Percentiles rank a stretch among this genome's conserved stretches.
phyloP scores from a whole-genome alignment of 64 coral and sea anemone genomes.

The Cladopsammia gracilis region DNA sequence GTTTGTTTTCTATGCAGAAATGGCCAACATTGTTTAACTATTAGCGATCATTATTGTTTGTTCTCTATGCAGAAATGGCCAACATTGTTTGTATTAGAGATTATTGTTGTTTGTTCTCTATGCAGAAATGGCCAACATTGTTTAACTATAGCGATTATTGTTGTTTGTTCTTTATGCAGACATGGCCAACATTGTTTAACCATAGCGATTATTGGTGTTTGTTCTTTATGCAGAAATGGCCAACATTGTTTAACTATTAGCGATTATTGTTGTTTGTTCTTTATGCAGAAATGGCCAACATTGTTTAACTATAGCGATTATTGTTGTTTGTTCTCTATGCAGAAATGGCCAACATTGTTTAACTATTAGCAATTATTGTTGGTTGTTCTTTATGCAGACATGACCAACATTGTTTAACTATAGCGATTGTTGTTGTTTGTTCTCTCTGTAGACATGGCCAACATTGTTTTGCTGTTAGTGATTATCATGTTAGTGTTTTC shows the following conservation, averaged over 20 bases:
- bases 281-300: slow-evolving; percentile 78
- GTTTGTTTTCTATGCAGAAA: slow-evolving; percentile 96
- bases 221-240: slow-evolving; percentile 84
- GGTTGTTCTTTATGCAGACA: slow-evolving; percentile 78
- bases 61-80: slow-evolving; percentile 83
- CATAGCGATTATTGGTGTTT: not conserved
- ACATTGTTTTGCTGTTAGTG: slow-evolving; percentile 93
- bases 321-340: slow-evolving; percentile 7
- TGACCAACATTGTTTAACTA: not conserved
- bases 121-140: not conserved
- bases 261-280: slow-evolving; percentile 65
- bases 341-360: slow-evolving; percentile 96
- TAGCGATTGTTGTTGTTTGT: not conserved
- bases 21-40: slow-evolving; percentile 75
- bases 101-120: slow-evolving; percentile 84
- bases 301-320: slow-evolving; percentile 28
- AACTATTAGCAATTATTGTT: slow-evolving; percentile 79
- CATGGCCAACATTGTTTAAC: slow-evolving; percentile 94
- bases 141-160: not conserved
- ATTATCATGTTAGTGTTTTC: slow-evolving; percentile 99
- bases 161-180: slow-evolving; percentile 55
- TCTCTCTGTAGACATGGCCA: slow-evolving; percentile 91
- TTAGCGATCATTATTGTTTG: not conserved
- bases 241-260: slow-evolving; percentile 85
- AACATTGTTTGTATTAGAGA: slow-evolving; percentile 90